Percentiles rank a stretch among this genome's conserved stretches.
phyloP scores from a whole-genome alignment of 2,797 vertebrate species.

The Silurus lanzhouensis region DNA sequence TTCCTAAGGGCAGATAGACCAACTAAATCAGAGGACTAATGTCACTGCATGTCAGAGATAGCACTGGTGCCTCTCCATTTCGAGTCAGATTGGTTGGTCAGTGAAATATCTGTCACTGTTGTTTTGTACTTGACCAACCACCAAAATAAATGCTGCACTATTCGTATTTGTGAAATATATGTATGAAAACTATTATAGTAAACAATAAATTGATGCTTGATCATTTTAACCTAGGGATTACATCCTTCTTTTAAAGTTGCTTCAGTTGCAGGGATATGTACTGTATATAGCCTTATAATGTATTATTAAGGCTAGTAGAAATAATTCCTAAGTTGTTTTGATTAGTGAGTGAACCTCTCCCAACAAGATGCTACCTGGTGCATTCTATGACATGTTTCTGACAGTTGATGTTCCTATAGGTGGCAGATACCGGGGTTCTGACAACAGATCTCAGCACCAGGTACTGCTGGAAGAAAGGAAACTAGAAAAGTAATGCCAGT shows the following conservation, averaged over 20 bases:
- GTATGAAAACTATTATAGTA: background rate
- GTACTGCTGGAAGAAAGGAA: constrained; percentile 13
- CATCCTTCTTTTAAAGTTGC: constrained; percentile 2
- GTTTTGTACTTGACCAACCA: constrained; percentile 11
- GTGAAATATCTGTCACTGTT: constrained; percentile 14
- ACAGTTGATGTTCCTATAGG: background rate
- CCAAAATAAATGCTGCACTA: background rate
- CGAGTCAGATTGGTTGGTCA: constrained; percentile 3
- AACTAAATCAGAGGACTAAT: background rate
- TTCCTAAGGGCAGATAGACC: background rate
- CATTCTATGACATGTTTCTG: background rate
- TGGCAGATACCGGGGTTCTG: background rate
- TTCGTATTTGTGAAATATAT: constrained; percentile 16
- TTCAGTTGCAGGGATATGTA: background rate
- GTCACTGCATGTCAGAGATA: constrained; percentile 34
- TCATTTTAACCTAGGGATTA: constrained; percentile 1
- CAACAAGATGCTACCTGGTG: constrained; percentile 3
- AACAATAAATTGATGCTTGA: background rate
- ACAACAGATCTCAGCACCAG: constrained; percentile 6
- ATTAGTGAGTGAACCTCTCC: background rate
- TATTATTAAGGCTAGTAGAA: background rate
- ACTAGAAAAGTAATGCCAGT: constrained; percentile 33
- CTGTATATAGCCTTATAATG: background rate
- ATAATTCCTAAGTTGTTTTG: background rate
- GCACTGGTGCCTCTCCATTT: constrained; percentile 22